Evolutionary conservation across 2,797 vertebrate genomes (phyloP).

Genomic region (Anguilla megastoma): DNA sequence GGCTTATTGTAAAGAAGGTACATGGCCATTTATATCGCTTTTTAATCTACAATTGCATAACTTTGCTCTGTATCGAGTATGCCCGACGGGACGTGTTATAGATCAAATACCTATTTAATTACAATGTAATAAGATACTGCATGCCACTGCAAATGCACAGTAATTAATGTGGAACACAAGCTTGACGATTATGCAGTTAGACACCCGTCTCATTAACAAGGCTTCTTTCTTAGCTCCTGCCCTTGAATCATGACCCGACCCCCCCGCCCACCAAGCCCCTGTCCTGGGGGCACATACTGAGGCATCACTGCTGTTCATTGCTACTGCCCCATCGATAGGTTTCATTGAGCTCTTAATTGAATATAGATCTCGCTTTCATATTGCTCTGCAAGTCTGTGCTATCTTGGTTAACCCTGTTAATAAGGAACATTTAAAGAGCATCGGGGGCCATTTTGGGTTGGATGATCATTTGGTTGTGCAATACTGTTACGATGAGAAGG

Average conservation of each 20-base stretch:
- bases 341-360: conserved; percentile 6
- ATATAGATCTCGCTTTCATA: not conserved
- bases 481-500: not conserved
- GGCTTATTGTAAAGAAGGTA: not conserved
- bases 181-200: not conserved
- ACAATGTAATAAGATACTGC: not conserved
- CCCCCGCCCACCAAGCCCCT: not conserved
- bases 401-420: not conserved
- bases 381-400: not conserved
- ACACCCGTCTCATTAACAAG: not conserved
- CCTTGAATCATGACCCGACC: not conserved
- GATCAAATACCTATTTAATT: not conserved
- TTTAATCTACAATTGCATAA: not conserved
- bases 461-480: not conserved
- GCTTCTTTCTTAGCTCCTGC: not conserved
- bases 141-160: not conserved
- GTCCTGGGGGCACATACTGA: not conserved
- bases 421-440: not conserved
- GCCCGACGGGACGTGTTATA: not conserved
- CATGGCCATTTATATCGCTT: not conserved
- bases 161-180: not conserved
- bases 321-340: not conserved
- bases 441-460: not conserved
- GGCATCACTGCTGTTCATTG: not conserved
- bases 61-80: not conserved